Percentiles rank a stretch among this genome's conserved stretches.
phyloP scores from a whole-genome alignment of 1,140 invertebrate species.

The Conus betulinus region DNA sequence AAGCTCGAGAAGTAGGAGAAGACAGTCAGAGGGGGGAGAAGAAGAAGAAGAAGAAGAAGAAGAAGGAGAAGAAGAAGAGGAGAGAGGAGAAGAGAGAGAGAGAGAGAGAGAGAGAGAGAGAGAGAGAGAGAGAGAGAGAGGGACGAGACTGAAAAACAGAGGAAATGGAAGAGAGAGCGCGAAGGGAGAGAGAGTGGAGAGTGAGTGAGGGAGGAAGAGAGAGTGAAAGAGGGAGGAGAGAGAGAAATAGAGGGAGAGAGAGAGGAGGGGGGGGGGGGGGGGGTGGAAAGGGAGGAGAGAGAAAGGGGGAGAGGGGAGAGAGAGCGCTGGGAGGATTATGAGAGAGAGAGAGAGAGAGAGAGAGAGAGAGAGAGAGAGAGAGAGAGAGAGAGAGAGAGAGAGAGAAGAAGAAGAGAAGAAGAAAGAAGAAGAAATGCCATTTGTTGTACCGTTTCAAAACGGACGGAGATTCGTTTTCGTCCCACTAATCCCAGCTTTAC shows the following conservation, averaged over 20 bases:
- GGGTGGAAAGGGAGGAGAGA: neutral
- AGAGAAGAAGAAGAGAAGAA: no score
- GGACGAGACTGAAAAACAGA: neutral
- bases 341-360: neutral
- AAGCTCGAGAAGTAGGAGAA: no score
- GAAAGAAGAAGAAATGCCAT: no score
- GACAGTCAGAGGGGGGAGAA: conserved; percentile 12
- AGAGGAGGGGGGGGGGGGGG: neutral
- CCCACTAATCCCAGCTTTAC: no score
- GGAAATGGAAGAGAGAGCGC: neutral
- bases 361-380: neutral
- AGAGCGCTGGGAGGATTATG: neutral
- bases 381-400: no score
- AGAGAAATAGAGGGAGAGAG: neutral
- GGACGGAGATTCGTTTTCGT: no score
- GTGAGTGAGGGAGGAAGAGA: neutral
- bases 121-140: no score
- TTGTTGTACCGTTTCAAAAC: no score
- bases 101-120: no score
- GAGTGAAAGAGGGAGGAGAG: neutral
- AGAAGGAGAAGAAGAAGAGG: neutral
- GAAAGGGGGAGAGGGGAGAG: neutral
- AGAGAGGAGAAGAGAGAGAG: neutral
- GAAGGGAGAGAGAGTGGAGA: neutral
- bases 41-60: neutral